Evolutionary conservation across 2,797 vertebrate species (phyloP), one percentile per base, ranked within the genome.

Genomic region (Linurgus olivaceus): DNA sequence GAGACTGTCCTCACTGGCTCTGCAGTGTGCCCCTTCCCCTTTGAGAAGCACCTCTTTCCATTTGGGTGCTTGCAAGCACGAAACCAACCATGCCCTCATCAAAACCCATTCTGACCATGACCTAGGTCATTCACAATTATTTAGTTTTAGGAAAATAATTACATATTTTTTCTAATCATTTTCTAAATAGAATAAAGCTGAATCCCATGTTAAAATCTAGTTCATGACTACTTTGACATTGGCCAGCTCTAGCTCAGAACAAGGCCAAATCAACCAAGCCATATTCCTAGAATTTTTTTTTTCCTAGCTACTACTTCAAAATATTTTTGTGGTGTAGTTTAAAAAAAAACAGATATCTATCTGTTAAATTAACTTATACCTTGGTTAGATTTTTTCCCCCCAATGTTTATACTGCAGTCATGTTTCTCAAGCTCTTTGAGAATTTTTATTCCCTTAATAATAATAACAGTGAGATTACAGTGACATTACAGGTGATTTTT

Each of bases 151-250:
- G 26, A 57, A 52, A 78, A 6, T 17, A 65, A 17, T 23, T 15
- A 28, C 0, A 1, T 17, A 0, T 17, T 29, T 82, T 19, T 67
- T 31, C 8, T 28, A 42, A 37, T 70, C 0, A 44, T 37, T 33
- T 62, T 1, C 71, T 68, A 45, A 73, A 45, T 2, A 15, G 18
- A 86, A 74, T 42, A 70, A 87, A 91, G 17, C 2, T 58, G 11
- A 89, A 40, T 12, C 10, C 19, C n/a, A 10, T 2, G 3, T 70
- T 74, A 68, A 80, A 57, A 73, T 45, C 19, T 29, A 51, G 13
- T 50, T 71, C 15, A 29, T 20, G 1, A 25, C 10, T 42, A 12
- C 11, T 55, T 51, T 57, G 20, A 59, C 11, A 47, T 6, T 17
- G 28, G 23, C 23, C 14, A 66, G 1, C 17, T 74, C 28, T 28